phyloP scores from a whole-genome alignment of 1,140 invertebrate genomes.

The Microvelia longipes region DNA sequence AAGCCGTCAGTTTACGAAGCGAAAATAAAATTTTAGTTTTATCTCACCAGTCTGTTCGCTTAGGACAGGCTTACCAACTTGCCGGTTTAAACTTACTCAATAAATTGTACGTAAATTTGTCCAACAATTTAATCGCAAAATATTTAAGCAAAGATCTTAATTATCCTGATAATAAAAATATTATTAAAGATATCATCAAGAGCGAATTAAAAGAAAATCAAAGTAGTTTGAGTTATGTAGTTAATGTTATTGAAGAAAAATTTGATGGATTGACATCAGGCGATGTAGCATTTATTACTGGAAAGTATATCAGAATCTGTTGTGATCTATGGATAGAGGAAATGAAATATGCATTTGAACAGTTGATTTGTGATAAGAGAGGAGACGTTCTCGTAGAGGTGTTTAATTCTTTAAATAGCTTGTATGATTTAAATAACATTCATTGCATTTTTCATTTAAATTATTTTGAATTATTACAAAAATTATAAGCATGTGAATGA shows the following conservation, averaged over 20 bases:
- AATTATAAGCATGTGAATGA: neutral
- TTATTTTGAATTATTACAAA: neutral
- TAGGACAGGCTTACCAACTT: neutral
- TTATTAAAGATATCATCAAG: neutral
- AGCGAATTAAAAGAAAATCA: neutral
- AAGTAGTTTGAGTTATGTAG: neutral
- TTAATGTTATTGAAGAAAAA: neutral
- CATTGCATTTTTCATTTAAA: neutral
- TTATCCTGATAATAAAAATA: neutral
- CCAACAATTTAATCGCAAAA: neutral
- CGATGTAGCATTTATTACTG: neutral
- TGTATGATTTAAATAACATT: neutral
- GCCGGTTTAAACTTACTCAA: neutral
- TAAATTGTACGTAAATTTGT: neutral
- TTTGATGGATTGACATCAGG: neutral
- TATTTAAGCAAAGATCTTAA: neutral
- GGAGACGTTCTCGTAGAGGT: neutral
- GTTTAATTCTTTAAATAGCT: neutral
- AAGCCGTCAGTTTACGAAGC: too few species aligned
- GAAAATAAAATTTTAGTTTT: too few species aligned
- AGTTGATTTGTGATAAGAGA: neutral
- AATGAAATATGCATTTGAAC: neutral
- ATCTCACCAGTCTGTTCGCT: neutral
- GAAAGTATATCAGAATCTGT: neutral
- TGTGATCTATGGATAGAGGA: neutral